Base-by-base conservation (phyloP, 2,113 vertebrate genomes). In the Sterna hirundo region DNA sequence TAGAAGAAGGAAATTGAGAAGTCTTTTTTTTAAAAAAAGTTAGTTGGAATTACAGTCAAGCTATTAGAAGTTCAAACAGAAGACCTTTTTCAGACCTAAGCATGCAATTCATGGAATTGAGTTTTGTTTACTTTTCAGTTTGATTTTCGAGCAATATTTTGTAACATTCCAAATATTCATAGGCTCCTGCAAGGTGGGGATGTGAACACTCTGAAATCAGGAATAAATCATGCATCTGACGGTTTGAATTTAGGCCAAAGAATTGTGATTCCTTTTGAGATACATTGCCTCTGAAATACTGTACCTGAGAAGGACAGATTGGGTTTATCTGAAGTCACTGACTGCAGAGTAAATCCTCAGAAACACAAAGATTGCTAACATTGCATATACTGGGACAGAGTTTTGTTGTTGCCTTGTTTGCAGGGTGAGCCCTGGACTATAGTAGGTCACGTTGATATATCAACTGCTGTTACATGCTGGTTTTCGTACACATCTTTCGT, bases 381-480 rank as follows among this genome's bases (percentile, higher is more conserved):
- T 51, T 75, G 58, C 40, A 2, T 77, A 34, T 66, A 23, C 29
- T 18, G 42, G 71, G 20, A 52, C 32, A 66, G 46, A 77, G 83
- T 51, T 58, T 14, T 71, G 21, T 30, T 49, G 17, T 40, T 83
- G 7, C 51, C 58, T 61, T 54, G 19, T 83, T 93, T 76, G 15
- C 4, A 16, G 22, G 5, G 5, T 69, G 36, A 5, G 21, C 18
- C 18, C 15, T 61, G 1, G 1, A 8, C 57, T 82, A 30, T 10
- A 75, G 10, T 44, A 72, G 44, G 12, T 49, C 36, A 42, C 4
- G 2, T n/a, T 2, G 1, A 0, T 70, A 1, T 29, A 29, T 72
- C 49, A 83, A 12, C 40, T 61, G 23, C 54, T 69, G 13, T 74
- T 76, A 25, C 3, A 3, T 34, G 15, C 40, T 72, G 70, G 23